A percentile compares a stretch with the other conserved stretches of the same genome.
Conservation (phyloP, 2,797 vertebrate species). For the Toxotes lorentzi region DNA sequence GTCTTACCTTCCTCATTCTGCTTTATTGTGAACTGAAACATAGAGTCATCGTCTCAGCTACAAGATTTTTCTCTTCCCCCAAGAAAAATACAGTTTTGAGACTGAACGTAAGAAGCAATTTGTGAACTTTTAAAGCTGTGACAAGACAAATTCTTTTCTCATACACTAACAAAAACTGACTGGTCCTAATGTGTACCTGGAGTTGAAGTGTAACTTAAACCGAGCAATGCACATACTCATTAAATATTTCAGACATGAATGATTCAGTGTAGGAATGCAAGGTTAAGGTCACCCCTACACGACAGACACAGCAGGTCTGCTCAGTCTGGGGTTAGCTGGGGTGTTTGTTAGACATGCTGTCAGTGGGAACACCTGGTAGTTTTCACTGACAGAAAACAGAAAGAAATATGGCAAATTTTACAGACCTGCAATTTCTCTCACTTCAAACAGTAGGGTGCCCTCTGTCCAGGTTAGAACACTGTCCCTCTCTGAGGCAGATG, state of each 20-base stretch:
- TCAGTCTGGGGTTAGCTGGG: background rate
- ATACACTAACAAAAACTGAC: background rate
- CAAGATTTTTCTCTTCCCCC: background rate
- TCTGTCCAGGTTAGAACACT: constrained; percentile 4
- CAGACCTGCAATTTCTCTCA: constrained; percentile 51
- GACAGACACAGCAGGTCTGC: constrained; percentile 16
- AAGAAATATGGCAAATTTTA: constrained; percentile 39
- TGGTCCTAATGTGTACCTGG: background rate
- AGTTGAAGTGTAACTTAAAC: constrained; percentile 34
- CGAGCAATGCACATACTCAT: background rate
- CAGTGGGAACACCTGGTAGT: constrained; percentile 55
- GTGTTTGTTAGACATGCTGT: constrained; percentile 11
- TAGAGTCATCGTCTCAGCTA: no score
- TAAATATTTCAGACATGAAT: constrained; percentile 27
- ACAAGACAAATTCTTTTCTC: background rate
- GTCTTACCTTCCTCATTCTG: background rate
- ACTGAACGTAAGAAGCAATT: background rate
- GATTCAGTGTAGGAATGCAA: constrained; percentile 47
- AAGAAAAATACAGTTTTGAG: background rate
- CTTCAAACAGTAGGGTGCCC: constrained; percentile 43
- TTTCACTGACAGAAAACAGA: constrained; percentile 52
- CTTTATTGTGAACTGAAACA: no score
- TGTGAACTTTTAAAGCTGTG: background rate
- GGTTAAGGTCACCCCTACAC: constrained; percentile 25
- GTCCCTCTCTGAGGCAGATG: constrained; percentile 46